Base-by-base conservation (phyloP, 2,113 vertebrate genomes). In the Sinocyclocheilus rhinocerous region DNA sequence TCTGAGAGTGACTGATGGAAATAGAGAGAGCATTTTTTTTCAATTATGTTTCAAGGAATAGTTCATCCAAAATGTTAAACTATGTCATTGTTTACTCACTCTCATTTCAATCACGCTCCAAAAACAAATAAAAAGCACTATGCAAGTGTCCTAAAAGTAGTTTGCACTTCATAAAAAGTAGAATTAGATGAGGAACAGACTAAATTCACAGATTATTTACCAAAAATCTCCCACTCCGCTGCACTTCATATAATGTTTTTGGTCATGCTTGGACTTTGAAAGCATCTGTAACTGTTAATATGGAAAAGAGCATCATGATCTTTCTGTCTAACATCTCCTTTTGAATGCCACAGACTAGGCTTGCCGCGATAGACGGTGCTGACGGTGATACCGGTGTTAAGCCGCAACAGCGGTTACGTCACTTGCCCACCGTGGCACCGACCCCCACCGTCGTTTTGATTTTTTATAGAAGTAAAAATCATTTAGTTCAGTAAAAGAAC, bases 1-100 rank as follows among this genome's bases (percentile, higher is more conserved):
- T 48, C 84, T 48, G 45, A 48, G 45, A 69, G 16, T 42, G 76
- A 82, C 33, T 69, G 33, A 78, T 59, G 18, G 61, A 20, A 48
- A 70, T 18, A 52, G 26, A 24, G 36, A 59, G 50, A 61, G 29
- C 26, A 2, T 13, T 57, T 67, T 80, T 80, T 69, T 45, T 42
- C 18, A 65, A 26, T 65, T 29, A 65, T 20, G 5, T 18, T 55
- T 55, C 5, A 55, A 67, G 12, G 24, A 67, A 6, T 73, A n/a
- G 20, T 42, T 73, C 20, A 73, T 48, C 45, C 45, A 48, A 73
- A 73, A 73, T 42, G 11, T 4, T 9, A 0, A 73, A 42, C 8
- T 13, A 26, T 72, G 18, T 72, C 9, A 39, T 42, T n/a, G 8
- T 20, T 70, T 70, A 70, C 15, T 70, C 67, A 20, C 16, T 1